Conservation (phyloP, 2,797 vertebrate genomes). For the Dromococcyx pavoninus region DNA sequence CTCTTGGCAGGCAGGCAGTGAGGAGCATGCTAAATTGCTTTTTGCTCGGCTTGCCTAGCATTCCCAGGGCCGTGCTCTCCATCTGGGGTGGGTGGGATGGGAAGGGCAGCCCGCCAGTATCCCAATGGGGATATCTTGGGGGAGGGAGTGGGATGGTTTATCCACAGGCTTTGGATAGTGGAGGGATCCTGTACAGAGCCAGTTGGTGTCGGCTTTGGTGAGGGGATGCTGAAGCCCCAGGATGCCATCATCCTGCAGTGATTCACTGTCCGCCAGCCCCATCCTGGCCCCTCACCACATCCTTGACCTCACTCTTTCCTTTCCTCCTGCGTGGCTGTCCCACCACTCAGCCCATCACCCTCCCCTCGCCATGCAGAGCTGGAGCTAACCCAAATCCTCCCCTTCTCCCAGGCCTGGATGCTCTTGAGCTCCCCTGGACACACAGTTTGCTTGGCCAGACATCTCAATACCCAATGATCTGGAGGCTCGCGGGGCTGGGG, state of each 20-base stretch:
- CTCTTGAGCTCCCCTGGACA: background rate
- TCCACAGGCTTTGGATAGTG: background rate
- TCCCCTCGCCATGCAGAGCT: rapidly evolving
- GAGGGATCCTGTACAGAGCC: background rate
- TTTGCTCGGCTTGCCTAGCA: background rate
- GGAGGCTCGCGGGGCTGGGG: background rate
- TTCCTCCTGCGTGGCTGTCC: background rate
- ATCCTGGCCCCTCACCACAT: background rate
- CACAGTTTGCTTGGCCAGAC: background rate
- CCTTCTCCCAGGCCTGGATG: background rate
- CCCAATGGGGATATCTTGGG: background rate
- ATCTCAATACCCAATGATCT: background rate
- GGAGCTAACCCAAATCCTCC: background rate
- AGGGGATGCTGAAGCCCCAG: background rate
- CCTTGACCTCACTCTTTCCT: background rate
- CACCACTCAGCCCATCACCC: background rate
- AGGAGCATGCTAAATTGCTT: background rate
- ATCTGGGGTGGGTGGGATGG: background rate
- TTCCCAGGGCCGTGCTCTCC: background rate
- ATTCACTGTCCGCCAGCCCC: background rate
- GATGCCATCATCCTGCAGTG: background rate
- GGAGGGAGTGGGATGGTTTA: background rate
- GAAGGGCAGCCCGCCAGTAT: background rate
- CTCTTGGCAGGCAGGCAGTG: background rate
- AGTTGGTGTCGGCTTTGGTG: background rate